Base-by-base conservation (phyloP, 1,140 invertebrate genomes). In the Wasmannia auropunctata region DNA sequence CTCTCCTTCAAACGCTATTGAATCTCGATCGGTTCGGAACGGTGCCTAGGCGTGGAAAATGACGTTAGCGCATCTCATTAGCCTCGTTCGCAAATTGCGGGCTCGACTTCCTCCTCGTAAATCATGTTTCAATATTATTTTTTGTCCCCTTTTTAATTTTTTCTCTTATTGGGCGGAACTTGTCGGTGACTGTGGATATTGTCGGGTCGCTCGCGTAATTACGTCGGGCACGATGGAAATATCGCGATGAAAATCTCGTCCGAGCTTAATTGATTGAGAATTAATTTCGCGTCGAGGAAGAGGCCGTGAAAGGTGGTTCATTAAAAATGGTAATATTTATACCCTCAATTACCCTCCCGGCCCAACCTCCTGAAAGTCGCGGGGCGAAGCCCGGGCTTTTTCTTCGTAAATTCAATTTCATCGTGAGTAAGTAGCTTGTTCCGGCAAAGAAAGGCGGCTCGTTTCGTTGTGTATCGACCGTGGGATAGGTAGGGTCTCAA, bases 291-390 rank as follows among this genome's bases (percentile, higher is more conserved):
- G 79, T 74, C 62, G 83, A 80, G 79, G 79, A 88, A 72, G 74
- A 37, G 28, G 37, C 43, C 63, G 51, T 75, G 81, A 58, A 80
- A 74, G 34, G 56, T 25, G 62, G 60, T 86, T 89, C 87, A 54
- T 89, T 89, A 89, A 89, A 89, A 89, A 89, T 89, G 72, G 69
- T 86, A 89, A 89, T 65, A 63, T 85, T 88, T 76, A 88, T 81
- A 69, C 87, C 60, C 72, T 46, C 87, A 87, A 86, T 89, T 89
- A 86, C 43, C 83, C 63, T 67, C 10, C 37, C 67, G 34, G 22
- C 63, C 34, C 65, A 56, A 43, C 51, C 79, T 16, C 19, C 34
- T 81, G 83, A 75, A 76, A 86, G 85, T 86, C 74, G 75, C 87
- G 70, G n/a, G 69, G 75, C 37, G 16, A 67, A 46, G 67, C 62